Conservation (phyloP, 2,113 vertebrate species). For the Leucoraja erinaceus region DNA sequence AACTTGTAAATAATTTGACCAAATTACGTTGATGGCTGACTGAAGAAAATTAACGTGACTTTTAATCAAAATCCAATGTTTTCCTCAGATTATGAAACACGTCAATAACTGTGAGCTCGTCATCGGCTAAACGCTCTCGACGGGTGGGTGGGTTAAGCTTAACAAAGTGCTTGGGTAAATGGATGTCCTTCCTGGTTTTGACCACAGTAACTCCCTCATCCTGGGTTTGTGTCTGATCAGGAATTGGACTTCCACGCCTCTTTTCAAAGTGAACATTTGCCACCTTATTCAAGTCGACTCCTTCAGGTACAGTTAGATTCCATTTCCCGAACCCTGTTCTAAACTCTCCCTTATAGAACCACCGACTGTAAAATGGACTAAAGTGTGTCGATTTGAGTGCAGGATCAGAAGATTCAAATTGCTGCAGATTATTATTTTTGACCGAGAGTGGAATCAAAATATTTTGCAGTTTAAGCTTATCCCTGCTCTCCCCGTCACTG, state of each 20-base stretch:
- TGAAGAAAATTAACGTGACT: neutral
- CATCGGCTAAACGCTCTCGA: slow-evolving; percentile 31
- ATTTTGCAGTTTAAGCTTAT: neutral
- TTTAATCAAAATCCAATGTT: slow-evolving; percentile 1
- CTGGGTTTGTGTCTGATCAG: neutral
- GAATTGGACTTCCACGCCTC: neutral
- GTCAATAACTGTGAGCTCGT: slow-evolving; percentile 38
- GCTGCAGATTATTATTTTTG: neutral
- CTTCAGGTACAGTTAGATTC: neutral
- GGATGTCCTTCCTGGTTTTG: neutral
- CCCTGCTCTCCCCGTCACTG: neutral
- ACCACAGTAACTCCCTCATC: neutral
- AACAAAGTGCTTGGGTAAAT: no score
- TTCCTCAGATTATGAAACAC: slow-evolving; percentile 35
- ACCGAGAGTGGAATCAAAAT: neutral
- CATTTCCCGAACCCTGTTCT: neutral
- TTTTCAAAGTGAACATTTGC: neutral
- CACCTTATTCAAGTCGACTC: neutral
- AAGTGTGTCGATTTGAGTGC: neutral
- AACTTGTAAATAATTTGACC: neutral
- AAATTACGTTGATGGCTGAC: neutral
- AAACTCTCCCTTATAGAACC: neutral
- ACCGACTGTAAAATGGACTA: neutral
- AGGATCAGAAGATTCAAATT: neutral
- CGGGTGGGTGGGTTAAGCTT: slow-evolving; percentile 31